Evolutionary conservation across 2,797 vertebrate species (phyloP).

Genomic region (Acestrorhynchus altus): DNA sequence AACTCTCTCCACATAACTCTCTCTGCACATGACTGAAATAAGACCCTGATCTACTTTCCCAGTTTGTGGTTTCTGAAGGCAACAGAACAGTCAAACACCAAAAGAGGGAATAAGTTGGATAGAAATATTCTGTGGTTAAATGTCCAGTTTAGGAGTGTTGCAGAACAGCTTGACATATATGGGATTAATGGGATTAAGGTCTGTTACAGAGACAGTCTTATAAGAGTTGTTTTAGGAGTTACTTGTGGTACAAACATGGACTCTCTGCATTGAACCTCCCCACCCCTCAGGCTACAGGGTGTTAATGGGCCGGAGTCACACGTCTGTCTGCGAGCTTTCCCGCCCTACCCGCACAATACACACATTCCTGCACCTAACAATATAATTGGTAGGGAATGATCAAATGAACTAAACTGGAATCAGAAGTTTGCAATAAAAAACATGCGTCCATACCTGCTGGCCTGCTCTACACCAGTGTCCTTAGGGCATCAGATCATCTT

Average conservation of each 20-base stretch:
- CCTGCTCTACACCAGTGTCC: background rate
- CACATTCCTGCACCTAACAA: constrained; percentile 66
- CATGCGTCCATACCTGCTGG: constrained; percentile 30
- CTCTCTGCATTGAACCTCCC: background rate
- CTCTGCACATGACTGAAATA: too few relatives aligned
- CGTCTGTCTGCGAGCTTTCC: constrained; percentile 25
- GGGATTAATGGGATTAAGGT: background rate
- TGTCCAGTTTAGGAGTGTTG: too few relatives aligned
- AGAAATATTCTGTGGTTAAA: too few relatives aligned
- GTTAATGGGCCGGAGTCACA: constrained; percentile 7
- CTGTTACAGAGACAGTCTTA: background rate
- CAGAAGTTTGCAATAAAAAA: constrained; percentile 66
- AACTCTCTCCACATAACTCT: too few relatives aligned
- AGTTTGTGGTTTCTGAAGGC: too few relatives aligned
- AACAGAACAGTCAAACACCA: too few relatives aligned
- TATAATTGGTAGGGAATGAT: constrained; percentile 66
- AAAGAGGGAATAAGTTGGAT: too few relatives aligned
- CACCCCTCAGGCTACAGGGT: background rate
- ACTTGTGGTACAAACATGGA: background rate
- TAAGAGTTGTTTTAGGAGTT: background rate
- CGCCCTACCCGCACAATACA: constrained; percentile 42
- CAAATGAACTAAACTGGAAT: constrained; percentile 67
- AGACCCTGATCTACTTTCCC: too few relatives aligned
- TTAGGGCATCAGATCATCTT: background rate
- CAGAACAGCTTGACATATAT: too few relatives aligned